Percentiles rank a stretch among this genome's conserved stretches.
These are phyloP conservation scores for Cacoxenus indagator DNA, from an alignment of 2,888 invertebrate species.

Conservation along the genomic window DNA sequence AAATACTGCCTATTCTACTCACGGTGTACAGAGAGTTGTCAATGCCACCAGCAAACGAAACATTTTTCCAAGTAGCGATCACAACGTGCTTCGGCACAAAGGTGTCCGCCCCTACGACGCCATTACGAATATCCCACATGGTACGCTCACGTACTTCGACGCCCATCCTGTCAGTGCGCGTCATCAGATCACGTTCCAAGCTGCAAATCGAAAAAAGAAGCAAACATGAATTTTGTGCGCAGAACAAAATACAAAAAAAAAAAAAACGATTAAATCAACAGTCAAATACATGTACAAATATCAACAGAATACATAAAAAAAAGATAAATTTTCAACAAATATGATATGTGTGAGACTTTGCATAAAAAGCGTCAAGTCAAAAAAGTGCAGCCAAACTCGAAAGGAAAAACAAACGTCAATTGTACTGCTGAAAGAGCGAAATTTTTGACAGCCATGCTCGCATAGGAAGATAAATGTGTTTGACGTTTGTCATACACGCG, in stretches of 20 bases:
- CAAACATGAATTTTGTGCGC: constrained; percentile 8
- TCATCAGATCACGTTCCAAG: constrained; percentile 79
- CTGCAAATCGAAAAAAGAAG: constrained; percentile 61
- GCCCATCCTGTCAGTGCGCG: constrained; percentile 84
- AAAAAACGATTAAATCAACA: constrained; percentile 13
- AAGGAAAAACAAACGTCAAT: constrained; percentile 9
- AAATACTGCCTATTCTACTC: no score
- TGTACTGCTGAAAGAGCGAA: constrained; percentile 9
- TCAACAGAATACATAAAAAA: neutral
- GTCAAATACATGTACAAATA: constrained; percentile 5
- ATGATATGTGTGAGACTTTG: constrained; percentile 21
- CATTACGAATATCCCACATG: constrained; percentile 90
- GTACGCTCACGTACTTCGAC: constrained; percentile 88
- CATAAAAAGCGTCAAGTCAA: constrained; percentile 1
- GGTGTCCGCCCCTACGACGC: constrained; percentile 90
- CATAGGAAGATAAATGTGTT: constrained; percentile 61
- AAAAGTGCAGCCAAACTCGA: neutral
- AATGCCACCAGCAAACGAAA: constrained; percentile 92
- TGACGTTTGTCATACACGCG: constrained; percentile 55
- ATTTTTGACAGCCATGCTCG: constrained; percentile 37
- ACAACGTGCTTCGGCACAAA: constrained; percentile 93
- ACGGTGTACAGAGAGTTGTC: constrained; percentile 82
- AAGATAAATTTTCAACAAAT: constrained; percentile 1
- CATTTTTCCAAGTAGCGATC: constrained; percentile 96
- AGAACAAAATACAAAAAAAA: constrained; percentile 38